These are phyloP conservation scores for Portevinia maculata DNA, from an alignment of 2,888 invertebrate genomes.

Conservation along the genomic window DNA sequence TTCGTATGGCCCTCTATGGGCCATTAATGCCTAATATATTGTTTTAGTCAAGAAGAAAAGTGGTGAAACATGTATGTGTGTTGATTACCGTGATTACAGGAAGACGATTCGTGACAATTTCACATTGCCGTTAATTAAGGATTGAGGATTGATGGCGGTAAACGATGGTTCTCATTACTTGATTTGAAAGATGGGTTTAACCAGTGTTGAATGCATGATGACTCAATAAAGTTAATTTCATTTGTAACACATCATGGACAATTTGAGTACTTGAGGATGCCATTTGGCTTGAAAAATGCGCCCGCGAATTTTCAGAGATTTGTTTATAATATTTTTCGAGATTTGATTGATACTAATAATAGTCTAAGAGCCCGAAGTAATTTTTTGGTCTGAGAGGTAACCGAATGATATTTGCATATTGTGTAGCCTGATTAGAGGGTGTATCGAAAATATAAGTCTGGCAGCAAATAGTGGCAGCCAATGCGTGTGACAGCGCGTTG, in stretches of 20 bases:
- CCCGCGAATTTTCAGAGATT: conserved; percentile 32
- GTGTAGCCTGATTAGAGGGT: too few relatives aligned
- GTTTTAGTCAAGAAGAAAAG: conserved; percentile 27
- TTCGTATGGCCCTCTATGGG: too few relatives aligned
- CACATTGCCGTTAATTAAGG: conserved; percentile 28
- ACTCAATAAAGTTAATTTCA: too few relatives aligned
- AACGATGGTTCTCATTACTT: conserved; percentile 20
- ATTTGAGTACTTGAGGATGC: conserved; percentile 18
- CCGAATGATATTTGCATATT: too few relatives aligned
- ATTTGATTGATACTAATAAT: conserved; percentile 32
- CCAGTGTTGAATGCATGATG: conserved; percentile 14
- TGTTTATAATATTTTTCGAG: conserved; percentile 19
- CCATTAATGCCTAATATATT: too few relatives aligned
- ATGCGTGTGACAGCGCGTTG: too few relatives aligned
- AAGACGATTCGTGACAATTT: conserved; percentile 26
- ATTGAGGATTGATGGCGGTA: too few relatives aligned
- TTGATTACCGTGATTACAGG: conserved; percentile 28
- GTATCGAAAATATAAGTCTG: too few relatives aligned
- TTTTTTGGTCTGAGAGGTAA: too few relatives aligned
- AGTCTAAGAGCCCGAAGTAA: too few relatives aligned
- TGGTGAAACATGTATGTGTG: conserved; percentile 20
- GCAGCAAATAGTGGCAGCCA: too few relatives aligned
- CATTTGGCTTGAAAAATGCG: conserved; percentile 28
- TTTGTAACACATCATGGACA: conserved; percentile 32
- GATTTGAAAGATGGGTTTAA: conserved; percentile 21